phyloP scores from a whole-genome alignment of 2,888 invertebrate genomes.

The Pristionchus mayeri region DNA sequence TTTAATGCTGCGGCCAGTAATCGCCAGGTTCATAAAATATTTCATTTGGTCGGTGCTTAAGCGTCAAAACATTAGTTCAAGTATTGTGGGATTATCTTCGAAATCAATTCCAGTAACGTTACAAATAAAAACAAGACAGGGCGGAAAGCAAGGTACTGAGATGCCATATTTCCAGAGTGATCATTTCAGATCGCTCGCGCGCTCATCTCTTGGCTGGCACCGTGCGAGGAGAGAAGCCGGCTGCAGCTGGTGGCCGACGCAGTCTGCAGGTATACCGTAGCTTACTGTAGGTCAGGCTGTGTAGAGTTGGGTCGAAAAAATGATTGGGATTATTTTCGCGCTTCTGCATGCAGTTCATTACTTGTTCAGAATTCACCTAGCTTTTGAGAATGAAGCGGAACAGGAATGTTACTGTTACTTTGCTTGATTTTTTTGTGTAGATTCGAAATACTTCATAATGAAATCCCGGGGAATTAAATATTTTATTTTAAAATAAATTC shows the following conservation, averaged over 20 bases:
- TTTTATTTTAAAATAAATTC: background rate
- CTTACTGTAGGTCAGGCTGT: background rate
- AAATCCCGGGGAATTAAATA: background rate
- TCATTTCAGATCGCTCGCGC: slow-evolving; percentile 52
- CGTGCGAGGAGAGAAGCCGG: background rate
- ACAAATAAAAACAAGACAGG: too few species aligned
- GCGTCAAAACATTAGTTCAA: too few species aligned
- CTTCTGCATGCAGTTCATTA: too few species aligned
- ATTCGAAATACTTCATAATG: too few species aligned
- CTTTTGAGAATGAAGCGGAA: background rate
- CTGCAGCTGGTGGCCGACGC: slow-evolving; percentile 35
- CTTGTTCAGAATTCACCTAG: background rate
- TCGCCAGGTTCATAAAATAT: too few species aligned
- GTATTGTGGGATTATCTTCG: too few species aligned
- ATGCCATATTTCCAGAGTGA: too few species aligned
- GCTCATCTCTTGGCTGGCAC: background rate
- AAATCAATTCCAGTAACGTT: too few species aligned
- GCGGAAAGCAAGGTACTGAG: too few species aligned
- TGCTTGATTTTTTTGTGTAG: too few species aligned
- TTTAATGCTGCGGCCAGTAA: too few species aligned
- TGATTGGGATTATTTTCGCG: background rate
- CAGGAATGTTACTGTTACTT: background rate
- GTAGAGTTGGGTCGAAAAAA: background rate
- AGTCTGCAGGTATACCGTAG: slow-evolving; percentile 11
- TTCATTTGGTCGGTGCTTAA: too few species aligned